phyloP scores from a whole-genome alignment of 2,888 invertebrate genomes.

The Meteorus cinctellus region DNA sequence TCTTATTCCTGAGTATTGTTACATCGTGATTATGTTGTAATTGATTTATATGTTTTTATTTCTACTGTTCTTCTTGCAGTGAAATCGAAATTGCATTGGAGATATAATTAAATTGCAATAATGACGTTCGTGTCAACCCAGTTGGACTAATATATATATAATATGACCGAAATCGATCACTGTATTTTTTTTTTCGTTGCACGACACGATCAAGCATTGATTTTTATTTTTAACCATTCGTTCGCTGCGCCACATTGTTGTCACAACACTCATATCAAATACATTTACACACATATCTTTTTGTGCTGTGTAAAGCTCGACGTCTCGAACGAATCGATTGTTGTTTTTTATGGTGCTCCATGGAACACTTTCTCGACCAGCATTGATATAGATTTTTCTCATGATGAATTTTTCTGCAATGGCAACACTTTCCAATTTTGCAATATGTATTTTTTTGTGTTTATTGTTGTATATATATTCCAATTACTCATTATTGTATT shows the following conservation, averaged over 20 bases:
- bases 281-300: conserved; percentile 46
- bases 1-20: too few species aligned
- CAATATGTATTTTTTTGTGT: neutral
- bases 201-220: neutral
- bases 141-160: neutral
- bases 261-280: conserved; percentile 42
- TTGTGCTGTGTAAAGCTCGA: conserved; percentile 47
- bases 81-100: too few species aligned
- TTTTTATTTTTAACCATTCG: conserved; percentile 35
- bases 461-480: conserved; percentile 14
- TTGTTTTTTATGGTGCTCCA: neutral
- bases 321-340: conserved; percentile 54
- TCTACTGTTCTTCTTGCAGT: too few species aligned
- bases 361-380: neutral
- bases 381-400: neutral
- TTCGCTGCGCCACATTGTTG: conserved; percentile 17
- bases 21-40: too few species aligned
- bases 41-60: too few species aligned
- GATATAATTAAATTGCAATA: neutral
- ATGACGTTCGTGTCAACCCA: neutral
- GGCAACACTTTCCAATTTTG: too few species aligned
- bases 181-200: neutral
- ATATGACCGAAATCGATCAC: neutral
- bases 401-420: neutral
- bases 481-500: conserved; percentile 18